These are phyloP conservation scores for Microcebus tavaratra DNA, from an alignment of 2,113 vertebrate genomes.

Conservation along the genomic window DNA sequence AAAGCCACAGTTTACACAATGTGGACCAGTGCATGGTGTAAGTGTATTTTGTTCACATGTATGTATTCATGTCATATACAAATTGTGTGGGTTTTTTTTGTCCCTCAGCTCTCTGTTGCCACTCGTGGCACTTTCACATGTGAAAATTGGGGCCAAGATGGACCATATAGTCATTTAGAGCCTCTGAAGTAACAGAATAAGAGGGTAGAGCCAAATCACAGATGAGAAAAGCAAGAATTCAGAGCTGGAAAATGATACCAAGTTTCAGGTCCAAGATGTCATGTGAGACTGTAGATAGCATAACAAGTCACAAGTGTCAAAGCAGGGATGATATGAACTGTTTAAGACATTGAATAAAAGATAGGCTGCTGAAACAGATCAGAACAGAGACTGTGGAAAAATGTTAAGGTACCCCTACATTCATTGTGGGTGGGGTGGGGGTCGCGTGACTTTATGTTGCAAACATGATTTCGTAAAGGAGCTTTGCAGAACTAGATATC, in stretches of 20 bases:
- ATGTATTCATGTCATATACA: neutral
- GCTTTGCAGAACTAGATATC: neutral
- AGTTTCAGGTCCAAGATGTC: slow-evolving; percentile 1
- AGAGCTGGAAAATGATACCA: neutral
- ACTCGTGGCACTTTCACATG: neutral
- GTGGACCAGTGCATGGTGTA: neutral
- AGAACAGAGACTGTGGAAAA: neutral
- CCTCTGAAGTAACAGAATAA: neutral
- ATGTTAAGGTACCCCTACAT: neutral
- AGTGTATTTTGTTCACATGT: neutral
- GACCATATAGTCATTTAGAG: neutral
- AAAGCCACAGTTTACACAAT: neutral
- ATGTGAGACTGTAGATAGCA: neutral
- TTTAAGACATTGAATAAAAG: neutral
- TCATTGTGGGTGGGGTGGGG: neutral
- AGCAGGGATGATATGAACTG: neutral
- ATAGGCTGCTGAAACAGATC: neutral
- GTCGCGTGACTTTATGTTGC: neutral
- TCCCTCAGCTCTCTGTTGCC: neutral
- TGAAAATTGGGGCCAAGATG: neutral
- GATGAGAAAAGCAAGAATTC: neutral
- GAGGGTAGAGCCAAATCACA: neutral
- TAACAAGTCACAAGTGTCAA: neutral
- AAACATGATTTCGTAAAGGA: neutral
- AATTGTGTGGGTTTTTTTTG: neutral